phyloP scores from a whole-genome alignment of 2,888 invertebrate genomes.

The Drosophila colorata region DNA sequence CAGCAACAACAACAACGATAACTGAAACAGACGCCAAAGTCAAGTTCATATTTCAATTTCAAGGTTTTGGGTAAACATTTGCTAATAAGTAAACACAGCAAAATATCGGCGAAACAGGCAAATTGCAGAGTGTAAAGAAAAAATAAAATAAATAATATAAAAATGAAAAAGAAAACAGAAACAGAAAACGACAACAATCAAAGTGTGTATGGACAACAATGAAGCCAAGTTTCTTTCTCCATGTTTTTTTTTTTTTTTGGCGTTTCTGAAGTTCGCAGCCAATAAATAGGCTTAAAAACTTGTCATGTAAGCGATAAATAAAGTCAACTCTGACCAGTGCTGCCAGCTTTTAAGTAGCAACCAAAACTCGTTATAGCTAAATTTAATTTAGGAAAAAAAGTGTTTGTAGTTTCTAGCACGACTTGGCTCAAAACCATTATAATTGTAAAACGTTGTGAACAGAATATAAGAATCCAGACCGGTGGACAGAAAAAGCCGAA shows the following conservation, averaged over 20 bases:
- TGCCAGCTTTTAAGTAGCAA: no score
- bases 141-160: conserved; percentile 2
- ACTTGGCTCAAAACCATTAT: no score
- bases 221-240: conserved; percentile 14
- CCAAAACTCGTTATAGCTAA: no score
- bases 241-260: background rate
- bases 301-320: no score
- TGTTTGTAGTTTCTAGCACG: no score
- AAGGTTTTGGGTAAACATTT: conserved; percentile 72
- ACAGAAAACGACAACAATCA: conserved; percentile 10
- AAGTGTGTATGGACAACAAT: conserved; percentile 28
- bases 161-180: conserved; percentile 19
- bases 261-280: background rate
- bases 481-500: no score
- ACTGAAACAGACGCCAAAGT: conserved; percentile 61
- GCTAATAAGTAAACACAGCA: conserved; percentile 47
- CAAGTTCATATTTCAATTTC: conserved; percentile 75
- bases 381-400: no score
- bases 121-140: conserved; percentile 32
- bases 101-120: conserved; percentile 20
- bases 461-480: no score
- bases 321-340: no score
- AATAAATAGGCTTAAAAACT: background rate
- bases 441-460: no score
- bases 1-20: conserved; percentile 11